Evolutionary conservation across 1,140 invertebrate species (phyloP).

Genomic region (Zelostemma sp.): DNA sequence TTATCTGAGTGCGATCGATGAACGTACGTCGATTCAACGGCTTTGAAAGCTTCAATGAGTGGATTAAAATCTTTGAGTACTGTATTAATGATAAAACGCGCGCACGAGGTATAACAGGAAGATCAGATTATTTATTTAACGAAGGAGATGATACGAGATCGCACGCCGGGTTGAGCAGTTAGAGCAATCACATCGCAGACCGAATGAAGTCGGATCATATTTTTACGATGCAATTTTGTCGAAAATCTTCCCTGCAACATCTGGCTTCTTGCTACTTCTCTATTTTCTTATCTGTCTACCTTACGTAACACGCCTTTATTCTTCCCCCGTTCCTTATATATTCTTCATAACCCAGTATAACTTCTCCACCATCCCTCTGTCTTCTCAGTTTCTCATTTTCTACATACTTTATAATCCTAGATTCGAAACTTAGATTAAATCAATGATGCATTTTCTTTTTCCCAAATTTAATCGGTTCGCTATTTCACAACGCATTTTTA

Average conservation of each 20-base stretch:
- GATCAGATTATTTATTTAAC: conserved; percentile 9
- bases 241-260: conserved; percentile 59
- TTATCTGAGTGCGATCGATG: not conserved
- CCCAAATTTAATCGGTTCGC: not conserved
- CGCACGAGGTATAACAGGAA: conserved; percentile 4
- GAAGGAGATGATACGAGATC: conserved; percentile 6
- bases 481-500: not conserved
- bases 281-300: conserved; percentile 17
- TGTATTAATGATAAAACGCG: conserved; percentile 1
- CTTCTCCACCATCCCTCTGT: conserved; percentile 8
- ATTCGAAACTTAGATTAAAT: not conserved
- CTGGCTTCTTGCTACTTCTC: conserved; percentile 41
- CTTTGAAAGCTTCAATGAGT: conserved; percentile 11
- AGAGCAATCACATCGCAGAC: conserved; percentile 11
- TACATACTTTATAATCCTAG: conserved; percentile 6
- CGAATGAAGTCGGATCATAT: conserved; percentile 63
- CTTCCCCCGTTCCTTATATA: conserved; percentile 15
- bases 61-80: conserved; percentile 10
- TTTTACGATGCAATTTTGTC: conserved; percentile 66
- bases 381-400: conserved; percentile 12
- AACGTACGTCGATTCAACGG: not conserved
- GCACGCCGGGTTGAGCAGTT: conserved; percentile 7
- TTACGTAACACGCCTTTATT: conserved; percentile 7
- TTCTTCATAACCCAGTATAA: conserved; percentile 17
- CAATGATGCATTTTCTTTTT: not conserved